phyloP scores from a whole-genome alignment of 92 coral and sea anemone genomes.

The Zoanthus sociatus region DNA sequence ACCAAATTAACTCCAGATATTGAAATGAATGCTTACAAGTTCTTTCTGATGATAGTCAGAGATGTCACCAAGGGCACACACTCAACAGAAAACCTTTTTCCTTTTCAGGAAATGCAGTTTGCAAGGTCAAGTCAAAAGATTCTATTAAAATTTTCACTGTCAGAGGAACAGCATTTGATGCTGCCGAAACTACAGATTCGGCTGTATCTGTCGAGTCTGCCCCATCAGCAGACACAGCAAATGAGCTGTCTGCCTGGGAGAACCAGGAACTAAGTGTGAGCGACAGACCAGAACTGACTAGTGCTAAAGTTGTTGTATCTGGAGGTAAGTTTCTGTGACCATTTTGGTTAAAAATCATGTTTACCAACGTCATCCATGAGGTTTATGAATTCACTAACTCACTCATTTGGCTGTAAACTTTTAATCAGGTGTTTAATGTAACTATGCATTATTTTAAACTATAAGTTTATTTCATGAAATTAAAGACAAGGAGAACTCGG shows the following conservation, averaged over 20 bases:
- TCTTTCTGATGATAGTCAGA: no score
- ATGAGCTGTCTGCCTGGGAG: conserved; percentile 87
- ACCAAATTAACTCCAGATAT: no score
- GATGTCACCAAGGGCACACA: no score
- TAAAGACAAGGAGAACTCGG: no score
- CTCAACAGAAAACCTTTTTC: no score
- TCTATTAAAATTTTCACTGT: conserved; percentile 85
- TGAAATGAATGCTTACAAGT: no score
- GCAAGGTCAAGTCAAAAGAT: conserved; percentile 90
- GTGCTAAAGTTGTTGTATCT: conserved; percentile 96
- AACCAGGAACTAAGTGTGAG: conserved; percentile 88
- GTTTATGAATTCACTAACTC: no score
- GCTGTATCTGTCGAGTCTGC: conserved; percentile 86
- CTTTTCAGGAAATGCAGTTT: conserved; percentile 91
- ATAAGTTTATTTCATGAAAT: no score
- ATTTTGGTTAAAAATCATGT: background rate
- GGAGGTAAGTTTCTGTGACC: conserved; percentile 75
- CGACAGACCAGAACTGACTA: conserved; percentile 96
- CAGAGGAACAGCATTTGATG: conserved; percentile 94
- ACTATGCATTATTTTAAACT: no score
- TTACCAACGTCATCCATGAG: no score
- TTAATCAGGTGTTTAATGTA: no score
- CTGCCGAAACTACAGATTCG: conserved; percentile 85
- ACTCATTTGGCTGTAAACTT: no score
- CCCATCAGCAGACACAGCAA: conserved; percentile 87